Conservation (phyloP, 30 jellyfish, hydroid and myxozoan species). For the Turritopsis rubra region DNA sequence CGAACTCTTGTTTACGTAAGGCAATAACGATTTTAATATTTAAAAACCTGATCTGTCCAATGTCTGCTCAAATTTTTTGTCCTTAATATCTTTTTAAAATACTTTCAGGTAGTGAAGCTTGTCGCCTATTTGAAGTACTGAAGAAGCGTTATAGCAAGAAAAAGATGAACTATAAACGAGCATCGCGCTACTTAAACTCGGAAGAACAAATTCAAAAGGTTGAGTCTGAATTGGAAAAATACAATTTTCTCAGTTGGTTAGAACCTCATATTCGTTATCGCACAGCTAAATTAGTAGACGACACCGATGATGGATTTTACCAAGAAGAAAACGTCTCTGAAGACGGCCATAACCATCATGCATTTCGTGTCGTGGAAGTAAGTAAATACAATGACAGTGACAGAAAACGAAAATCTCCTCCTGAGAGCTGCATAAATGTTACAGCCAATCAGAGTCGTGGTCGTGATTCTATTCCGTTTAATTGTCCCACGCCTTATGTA, state of each 20-base stretch:
- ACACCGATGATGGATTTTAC: neutral
- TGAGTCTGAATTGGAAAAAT: constrained; percentile 10
- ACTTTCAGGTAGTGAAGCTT: constrained; percentile 17
- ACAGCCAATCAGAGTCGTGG: neutral
- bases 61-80: no score
- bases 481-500: neutral
- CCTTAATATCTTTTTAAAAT: neutral
- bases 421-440: neutral
- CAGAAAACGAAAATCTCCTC: neutral
- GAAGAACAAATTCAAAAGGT: constrained; percentile 4
- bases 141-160: constrained; percentile 27
- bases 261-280: constrained; percentile 24
- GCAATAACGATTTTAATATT: no score
- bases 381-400: neutral
- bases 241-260: constrained; percentile 10
- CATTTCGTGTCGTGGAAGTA: neutral
- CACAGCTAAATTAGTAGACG: neutral
- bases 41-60: no score
- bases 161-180: constrained; percentile 23
- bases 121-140: constrained; percentile 22
- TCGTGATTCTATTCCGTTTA: neutral
- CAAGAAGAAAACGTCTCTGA: neutral
- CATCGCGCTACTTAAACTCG: constrained; percentile 4
- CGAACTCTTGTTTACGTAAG: no score
- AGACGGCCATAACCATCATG: neutral